Base-by-base conservation (phyloP, 2,888 invertebrate species). In the Orchesellides sinensis region DNA sequence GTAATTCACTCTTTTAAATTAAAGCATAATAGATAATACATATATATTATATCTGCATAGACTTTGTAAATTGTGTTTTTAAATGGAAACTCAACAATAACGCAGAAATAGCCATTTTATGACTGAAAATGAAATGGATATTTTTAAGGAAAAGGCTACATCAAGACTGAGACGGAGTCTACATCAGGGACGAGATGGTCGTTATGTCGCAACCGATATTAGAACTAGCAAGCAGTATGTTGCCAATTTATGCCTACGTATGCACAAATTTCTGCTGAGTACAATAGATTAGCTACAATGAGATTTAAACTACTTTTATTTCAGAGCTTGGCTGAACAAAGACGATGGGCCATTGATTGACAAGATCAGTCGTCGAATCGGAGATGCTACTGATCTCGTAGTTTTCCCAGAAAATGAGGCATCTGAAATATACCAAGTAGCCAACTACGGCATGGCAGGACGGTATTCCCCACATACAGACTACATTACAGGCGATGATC, bases 381-480 rank as follows among this genome's bases (percentile, higher is more conserved):
- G 85, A 10, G 87, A 85, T 27, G 83, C 85, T n/a, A 87, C 87
- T 17, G 84, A 84, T 10, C 47, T 88, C 8, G 80, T 74, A 35
- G 83, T 83, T 27, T 85, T 85, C 12, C 88, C 88, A 8, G 87
- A 88, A 61, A 87, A 86, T 63, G 85, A 87, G 61, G 88, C 87
- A 1, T 84, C 88, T 0, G 88, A 88, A 81, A 74, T 86, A n/a
- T 88, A 84, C 45, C 88, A 88, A 86, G 88, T 89, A 69, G 89
- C 89, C n/a, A 89, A 89, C 77, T 89, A 89, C 56, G 89, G 89
- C 2, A 87, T 89, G 59, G 89, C 87, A 6, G 89, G 89, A 17
- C 85, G 88, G 6, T 89, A 88, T 69, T 86, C 87, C 40, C 88
- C 88, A 14, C 89, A 89, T 56, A 87, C 88, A 35, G 89, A 89